Base-by-base conservation (phyloP, 2,113 vertebrate genomes). In the Myiagra hebetior region DNA sequence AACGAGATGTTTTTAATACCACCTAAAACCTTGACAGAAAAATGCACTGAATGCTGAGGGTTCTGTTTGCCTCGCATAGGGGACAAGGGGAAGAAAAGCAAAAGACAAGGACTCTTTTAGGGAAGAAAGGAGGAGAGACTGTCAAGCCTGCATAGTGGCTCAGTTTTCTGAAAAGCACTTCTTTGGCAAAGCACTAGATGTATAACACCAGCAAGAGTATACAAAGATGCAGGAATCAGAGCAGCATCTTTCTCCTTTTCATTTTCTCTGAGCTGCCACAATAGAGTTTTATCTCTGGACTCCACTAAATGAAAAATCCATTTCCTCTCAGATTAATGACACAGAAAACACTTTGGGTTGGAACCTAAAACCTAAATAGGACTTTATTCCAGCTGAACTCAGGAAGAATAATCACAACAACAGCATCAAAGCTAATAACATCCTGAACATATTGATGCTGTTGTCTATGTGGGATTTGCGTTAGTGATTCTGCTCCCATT, bases 291-390 rank as follows among this genome's bases (percentile, higher is more conserved):
- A 76, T 91, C 68, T 84, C 63, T 74, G 60, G 50, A 85, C 47
- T 76, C 35, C 70, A 37, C 46, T 73, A 94, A 97, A 93, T 78
- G 42, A 91, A 97, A 96, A 95, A 92, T 84, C 60, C 42, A 90
- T 89, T 95, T 96, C 31, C 26, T n/a, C 59, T 74, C 2, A 3
- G 46, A 95, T 93, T 94, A 85, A 94, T 91, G 86, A 76, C 63
- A 91, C 39, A 76, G 62, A 94, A 94, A 84, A 84, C 64, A 86
- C n/a, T 95, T 89, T 39, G 28, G 75, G 31, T 60, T 85, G 60
- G 44, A 73, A 83, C 50, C 47, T 88, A 86, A 74, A 90, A 62
- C 50, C 49, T 85, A 86, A 87, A 73, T 33, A 87, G 65, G 42
- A 77, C 53, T 89, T 91, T 44, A 67, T 74, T 92, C 47, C 31